Base-by-base conservation (phyloP, 2,797 vertebrate species). In the Manis pentadactyla region DNA sequence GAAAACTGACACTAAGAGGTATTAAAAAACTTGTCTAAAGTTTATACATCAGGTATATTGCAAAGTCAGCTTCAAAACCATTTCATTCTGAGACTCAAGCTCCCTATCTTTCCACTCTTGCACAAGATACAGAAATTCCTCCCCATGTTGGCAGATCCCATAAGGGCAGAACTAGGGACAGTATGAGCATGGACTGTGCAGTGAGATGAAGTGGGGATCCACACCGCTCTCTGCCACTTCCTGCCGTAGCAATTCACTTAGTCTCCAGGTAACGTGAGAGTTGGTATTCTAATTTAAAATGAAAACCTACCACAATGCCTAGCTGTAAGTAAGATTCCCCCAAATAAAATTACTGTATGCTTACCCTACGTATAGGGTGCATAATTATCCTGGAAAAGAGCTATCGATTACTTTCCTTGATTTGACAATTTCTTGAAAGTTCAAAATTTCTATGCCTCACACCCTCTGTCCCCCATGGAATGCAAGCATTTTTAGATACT, bases 151-250 rank as follows among this genome's bases (percentile, higher is more conserved):
- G 55, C 15, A 5, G 29, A 23, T 55, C 0, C 19, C 57, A 2
- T 39, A 19, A n/a, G 4, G 31, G 25, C 12, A 68, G 82, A 87
- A 25, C 9, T 18, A 59, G 53, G 59, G 29, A 34, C 11, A 39
- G 15, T 0, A 4, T 13, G 27, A 75, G 5, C 19, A 0, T 5
- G 46, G 37, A 10, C 46, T 46, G 5, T 49, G 27, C 25, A 14
- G 49, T 46, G 18, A 39, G 64, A 63, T 6, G 17, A 10, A 64
- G 11, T 11, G 4, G 21, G n/a, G 27, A 18, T 18, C 23, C 39
- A 15, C 21, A 5, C 5, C 19, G 46, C 0, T 0, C 19, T 39
- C 25, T 21, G n/a, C 29, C 73, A 23, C 19, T 46, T 23, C 18
- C 15, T 29, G 34, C 74, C 21, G 37, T 61, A 34, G 31, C 12